Evolutionary conservation across 2,113 vertebrate species (phyloP).

Genomic region (Halcyon senegalensis): DNA sequence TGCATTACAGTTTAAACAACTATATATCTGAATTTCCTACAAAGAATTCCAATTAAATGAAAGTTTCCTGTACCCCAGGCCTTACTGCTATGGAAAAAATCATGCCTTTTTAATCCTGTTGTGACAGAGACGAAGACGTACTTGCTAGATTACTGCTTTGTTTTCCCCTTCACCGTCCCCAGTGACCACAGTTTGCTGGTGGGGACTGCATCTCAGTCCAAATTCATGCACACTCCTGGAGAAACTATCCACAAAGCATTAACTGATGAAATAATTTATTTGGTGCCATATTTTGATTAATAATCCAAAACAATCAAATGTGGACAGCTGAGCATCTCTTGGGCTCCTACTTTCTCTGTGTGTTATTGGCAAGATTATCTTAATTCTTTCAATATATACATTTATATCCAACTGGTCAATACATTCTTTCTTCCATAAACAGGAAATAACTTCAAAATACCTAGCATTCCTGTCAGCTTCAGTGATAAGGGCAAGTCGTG

Average conservation of each 20-base stretch:
- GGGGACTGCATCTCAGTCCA: neutral
- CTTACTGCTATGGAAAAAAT: neutral
- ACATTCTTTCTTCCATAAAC: neutral
- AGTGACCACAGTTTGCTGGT: neutral
- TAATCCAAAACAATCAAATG: neutral
- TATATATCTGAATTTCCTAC: neutral
- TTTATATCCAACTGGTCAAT: neutral
- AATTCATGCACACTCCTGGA: neutral
- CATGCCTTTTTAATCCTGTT: neutral
- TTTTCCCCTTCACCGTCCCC: neutral
- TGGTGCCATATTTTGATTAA: neutral
- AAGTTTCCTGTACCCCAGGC: neutral
- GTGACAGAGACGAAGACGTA: too few species aligned
- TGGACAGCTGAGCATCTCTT: neutral
- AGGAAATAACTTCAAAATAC: neutral
- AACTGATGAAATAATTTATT: neutral
- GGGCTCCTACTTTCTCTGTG: neutral
- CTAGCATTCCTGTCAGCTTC: neutral
- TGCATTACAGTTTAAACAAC: neutral
- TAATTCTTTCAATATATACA: neutral
- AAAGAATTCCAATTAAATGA: neutral
- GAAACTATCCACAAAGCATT: neutral
- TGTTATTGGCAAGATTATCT: neutral
- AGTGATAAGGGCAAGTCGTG: neutral
- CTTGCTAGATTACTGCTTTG: neutral